Percentiles rank a stretch among this genome's conserved stretches.
Conservation (phyloP, 1,140 invertebrate genomes). For the Chymomyza costata region DNA sequence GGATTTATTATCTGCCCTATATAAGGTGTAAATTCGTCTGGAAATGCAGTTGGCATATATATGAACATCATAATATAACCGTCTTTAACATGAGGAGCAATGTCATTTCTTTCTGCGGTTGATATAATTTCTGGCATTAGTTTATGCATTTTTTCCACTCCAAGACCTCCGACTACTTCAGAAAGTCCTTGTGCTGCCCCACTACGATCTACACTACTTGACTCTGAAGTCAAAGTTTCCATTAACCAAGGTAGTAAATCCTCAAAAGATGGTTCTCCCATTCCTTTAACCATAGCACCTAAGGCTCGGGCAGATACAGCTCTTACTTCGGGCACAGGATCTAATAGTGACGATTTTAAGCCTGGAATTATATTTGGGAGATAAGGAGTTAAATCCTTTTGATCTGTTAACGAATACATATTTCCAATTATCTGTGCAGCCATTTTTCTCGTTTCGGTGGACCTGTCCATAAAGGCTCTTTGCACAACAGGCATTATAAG, state of each 20-base stretch:
- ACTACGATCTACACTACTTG: slow-evolving; percentile 95
- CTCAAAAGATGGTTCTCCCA: slow-evolving; percentile 97
- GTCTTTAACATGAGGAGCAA: slow-evolving; percentile 98
- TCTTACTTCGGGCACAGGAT: slow-evolving; percentile 97
- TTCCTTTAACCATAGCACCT: slow-evolving; percentile 97
- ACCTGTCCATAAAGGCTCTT: slow-evolving; percentile 96
- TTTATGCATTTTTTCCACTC: slow-evolving; percentile 95
- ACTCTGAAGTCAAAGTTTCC: slow-evolving; percentile 97
- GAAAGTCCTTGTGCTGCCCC: slow-evolving; percentile 98
- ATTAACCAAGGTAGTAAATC: slow-evolving; percentile 98
- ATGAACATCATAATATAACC: slow-evolving; percentile 99
- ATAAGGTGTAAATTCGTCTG: slow-evolving; percentile 95
- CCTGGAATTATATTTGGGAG: slow-evolving; percentile 97
- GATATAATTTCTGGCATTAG: slow-evolving; percentile 99
- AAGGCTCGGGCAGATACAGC: slow-evolving; percentile 94
- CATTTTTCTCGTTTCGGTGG: slow-evolving; percentile 98
- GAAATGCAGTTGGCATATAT: slow-evolving; percentile 98
- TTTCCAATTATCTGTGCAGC: slow-evolving; percentile 99
- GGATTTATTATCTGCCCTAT: slow-evolving; percentile 98
- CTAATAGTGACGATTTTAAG: slow-evolving; percentile 95
- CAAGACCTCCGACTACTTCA: slow-evolving; percentile 96
- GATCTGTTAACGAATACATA: slow-evolving; percentile 99
- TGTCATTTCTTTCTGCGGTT: slow-evolving; percentile 94
- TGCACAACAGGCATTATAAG: slow-evolving; percentile 99
- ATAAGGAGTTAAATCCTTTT: slow-evolving; percentile 98